A percentile compares a stretch with the other conserved stretches of the same genome.
phyloP scores from a whole-genome alignment of 2,888 invertebrate genomes.

The Dolomedes plantarius region DNA sequence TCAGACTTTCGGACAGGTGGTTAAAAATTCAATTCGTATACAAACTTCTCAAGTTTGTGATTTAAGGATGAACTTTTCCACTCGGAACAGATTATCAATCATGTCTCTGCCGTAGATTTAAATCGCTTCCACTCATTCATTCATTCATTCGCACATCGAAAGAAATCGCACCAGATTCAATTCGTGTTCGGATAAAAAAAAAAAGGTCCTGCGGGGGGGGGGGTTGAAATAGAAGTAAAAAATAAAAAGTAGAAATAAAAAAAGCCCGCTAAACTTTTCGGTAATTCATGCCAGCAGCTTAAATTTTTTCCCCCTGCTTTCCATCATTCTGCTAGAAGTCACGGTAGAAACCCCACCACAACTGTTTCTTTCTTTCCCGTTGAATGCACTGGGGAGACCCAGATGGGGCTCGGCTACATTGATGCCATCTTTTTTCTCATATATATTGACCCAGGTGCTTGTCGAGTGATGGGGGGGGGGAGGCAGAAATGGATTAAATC shows the following conservation, averaged over 20 bases:
- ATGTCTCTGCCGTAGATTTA: neutral
- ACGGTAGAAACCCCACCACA: neutral
- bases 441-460: slow-evolving; percentile 12
- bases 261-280: neutral
- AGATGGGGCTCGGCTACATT: neutral
- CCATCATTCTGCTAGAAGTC: neutral
- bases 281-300: too few species aligned
- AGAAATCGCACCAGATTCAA: neutral
- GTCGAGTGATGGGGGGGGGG: neutral
- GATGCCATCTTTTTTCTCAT: slow-evolving; percentile 8
- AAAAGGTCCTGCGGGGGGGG: too few species aligned
- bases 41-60: neutral
- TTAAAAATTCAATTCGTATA: neutral
- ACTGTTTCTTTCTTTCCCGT: slow-evolving; percentile 6
- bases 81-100: slow-evolving; percentile 2
- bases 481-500: slow-evolving; percentile 33
- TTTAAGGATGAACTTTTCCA: neutral
- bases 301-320: too few species aligned
- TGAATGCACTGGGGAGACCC: slow-evolving; percentile 2
- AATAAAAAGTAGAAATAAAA: too few species aligned
- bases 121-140: neutral
- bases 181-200: neutral
- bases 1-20: neutral
- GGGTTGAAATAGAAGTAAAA: too few species aligned
- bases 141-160: neutral